Evolutionary conservation across 2,113 vertebrate species (phyloP).

Genomic region (Bubalus kerabau): DNA sequence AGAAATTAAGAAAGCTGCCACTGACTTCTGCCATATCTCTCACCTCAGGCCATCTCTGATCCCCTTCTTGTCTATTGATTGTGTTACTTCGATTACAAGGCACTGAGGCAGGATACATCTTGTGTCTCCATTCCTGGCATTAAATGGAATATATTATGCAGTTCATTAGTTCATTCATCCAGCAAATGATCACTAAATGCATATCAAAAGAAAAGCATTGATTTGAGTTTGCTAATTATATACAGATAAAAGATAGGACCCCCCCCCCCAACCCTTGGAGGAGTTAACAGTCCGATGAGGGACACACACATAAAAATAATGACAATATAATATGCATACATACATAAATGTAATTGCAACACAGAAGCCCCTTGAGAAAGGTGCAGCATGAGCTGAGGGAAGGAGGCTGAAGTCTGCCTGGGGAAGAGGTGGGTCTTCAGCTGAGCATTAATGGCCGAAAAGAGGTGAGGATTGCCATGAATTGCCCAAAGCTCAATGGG

Average conservation of each 20-base stretch:
- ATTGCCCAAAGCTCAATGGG: background rate
- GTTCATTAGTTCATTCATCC: conserved; percentile 57
- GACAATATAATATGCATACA: background rate
- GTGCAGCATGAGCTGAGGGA: background rate
- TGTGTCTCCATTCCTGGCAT: background rate
- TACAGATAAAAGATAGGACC: conserved; percentile 26
- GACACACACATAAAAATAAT: background rate
- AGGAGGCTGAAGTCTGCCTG: background rate
- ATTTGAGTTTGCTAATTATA: conserved; percentile 33
- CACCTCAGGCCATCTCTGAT: conserved; percentile 35
- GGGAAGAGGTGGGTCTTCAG: background rate
- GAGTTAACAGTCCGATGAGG: background rate
- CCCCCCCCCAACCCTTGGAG: background rate
- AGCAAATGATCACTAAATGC: conserved; percentile 43
- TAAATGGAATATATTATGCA: conserved; percentile 35
- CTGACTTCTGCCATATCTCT: background rate
- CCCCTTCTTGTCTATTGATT: background rate
- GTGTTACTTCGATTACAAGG: conserved; percentile 4
- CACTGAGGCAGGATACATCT: conserved; percentile 9
- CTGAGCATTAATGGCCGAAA: background rate
- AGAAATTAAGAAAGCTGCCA: conserved; percentile 56
- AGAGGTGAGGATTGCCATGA: background rate
- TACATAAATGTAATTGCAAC: background rate
- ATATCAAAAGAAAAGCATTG: conserved; percentile 30
- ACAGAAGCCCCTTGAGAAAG: background rate